Evolutionary conservation across 2,113 vertebrate species (phyloP), one percentile per base, ranked within the genome.

Genomic region (Anas platyrhynchos): DNA sequence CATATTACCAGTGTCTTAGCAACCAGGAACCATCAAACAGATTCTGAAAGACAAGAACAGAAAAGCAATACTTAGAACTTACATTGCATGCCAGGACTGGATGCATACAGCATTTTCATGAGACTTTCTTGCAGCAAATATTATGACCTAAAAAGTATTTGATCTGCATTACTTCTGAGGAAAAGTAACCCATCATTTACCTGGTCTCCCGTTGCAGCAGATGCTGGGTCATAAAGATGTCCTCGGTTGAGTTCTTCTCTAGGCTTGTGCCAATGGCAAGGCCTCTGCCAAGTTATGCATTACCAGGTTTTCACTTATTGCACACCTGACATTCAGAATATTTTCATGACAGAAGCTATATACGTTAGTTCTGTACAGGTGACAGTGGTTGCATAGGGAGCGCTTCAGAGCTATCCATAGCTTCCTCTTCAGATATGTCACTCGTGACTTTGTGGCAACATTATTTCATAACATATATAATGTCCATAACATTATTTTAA

Each of bases 291-390:
- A 55, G 54, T 55, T 71, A 4, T 8, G 12, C 20, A 13, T 26
- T 48, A 54, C 2, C 38, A 74, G 41, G 14, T 74, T 75, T 69
- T 13, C 7, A 36, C 10, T 5, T 52, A 17, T 6, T 44, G 17
- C 1, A 1, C 15, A 52, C 5, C 34, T 66, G 41, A 46, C 1
- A 5, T 12, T 36, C 66, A 43, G 23, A 62, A 63, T 26, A 44
- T 43, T 72, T 78, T 56, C 41, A 50, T 36, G 50, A 81, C 13
- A 73, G 29, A 61, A 84, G 13, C 17, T 1, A 0, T 0, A 0
- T 41, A 23, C 13, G 59, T 73, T 21, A 55, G 27, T 23, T 52
- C 55, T 52, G 27, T 17, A 14, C 6, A 56, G 26, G 36, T 1
- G 3, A 4, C 26, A 9, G 5, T 6, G 11, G 21, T 18, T 76